Conservation (phyloP, 2,888 invertebrate genomes). For the Torymus auratus region DNA sequence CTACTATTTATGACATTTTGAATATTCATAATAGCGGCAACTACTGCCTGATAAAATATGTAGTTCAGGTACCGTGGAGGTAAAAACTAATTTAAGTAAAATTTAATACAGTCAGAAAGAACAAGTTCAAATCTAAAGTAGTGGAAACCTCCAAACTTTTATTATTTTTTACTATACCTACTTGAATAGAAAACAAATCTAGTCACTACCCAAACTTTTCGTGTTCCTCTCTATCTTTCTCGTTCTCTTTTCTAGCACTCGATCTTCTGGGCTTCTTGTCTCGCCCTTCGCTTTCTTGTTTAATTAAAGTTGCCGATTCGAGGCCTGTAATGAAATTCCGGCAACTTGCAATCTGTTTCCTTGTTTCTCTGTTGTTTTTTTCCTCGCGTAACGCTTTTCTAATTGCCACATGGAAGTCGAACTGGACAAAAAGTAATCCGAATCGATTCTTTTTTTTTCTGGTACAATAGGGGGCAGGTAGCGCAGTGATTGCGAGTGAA, state of each 20-base stretch:
- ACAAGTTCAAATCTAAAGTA: too few species aligned
- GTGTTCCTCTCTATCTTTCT: background rate
- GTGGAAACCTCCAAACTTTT: too few species aligned
- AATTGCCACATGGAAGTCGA: constrained; percentile 2
- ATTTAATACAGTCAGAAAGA: too few species aligned
- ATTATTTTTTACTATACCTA: background rate
- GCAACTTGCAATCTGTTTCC: too few species aligned
- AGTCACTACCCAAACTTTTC: background rate
- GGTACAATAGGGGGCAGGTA: too few species aligned
- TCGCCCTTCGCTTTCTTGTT: constrained; percentile 64
- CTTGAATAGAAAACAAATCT: background rate
- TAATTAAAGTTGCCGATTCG: constrained; percentile 71
- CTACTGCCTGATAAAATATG: too few species aligned
- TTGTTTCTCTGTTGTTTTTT: background rate
- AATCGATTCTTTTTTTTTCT: too few species aligned
- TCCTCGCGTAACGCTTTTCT: background rate
- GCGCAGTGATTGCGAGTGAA: too few species aligned
- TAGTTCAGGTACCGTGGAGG: too few species aligned
- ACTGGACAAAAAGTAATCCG: background rate
- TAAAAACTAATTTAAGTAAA: too few species aligned
- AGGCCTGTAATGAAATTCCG: constrained; percentile 66
- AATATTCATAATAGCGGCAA: too few species aligned
- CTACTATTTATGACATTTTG: too few species aligned
- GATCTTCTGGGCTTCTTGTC: background rate
- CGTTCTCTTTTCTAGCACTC: constrained; percentile 5